A percentile compares a stretch with the other conserved stretches of the same genome.
Evolutionary conservation across 1,140 invertebrate genomes (phyloP).

Genomic region (Steinernema khuongi): DNA sequence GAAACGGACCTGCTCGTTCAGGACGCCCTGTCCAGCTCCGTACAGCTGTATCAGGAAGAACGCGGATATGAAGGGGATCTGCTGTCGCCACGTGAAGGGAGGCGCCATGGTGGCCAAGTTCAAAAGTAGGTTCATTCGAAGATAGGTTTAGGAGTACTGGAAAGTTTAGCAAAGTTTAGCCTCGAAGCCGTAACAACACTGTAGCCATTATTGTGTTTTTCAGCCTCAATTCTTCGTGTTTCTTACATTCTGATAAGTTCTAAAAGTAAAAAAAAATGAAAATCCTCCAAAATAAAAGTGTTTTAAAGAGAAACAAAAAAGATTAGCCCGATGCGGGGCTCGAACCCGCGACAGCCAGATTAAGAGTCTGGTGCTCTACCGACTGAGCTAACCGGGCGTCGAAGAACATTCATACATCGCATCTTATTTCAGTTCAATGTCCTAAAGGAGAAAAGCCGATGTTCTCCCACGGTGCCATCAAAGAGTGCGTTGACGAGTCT

Average conservation of each 20-base stretch:
- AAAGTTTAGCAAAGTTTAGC: too few relatives aligned
- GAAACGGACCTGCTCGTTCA: slow-evolving; percentile 1
- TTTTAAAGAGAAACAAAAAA: too few relatives aligned
- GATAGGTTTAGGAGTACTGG: too few relatives aligned
- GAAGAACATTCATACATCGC: too few relatives aligned
- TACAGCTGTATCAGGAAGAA: slow-evolving; percentile 6
- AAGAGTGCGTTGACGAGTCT: background rate
- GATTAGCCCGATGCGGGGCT: slow-evolving; percentile 50
- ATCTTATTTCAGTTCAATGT: slow-evolving; percentile 8
- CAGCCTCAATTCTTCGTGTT: too few relatives aligned
- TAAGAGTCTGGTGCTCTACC: slow-evolving; percentile 57
- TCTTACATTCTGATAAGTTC: too few relatives aligned
- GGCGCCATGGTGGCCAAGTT: background rate
- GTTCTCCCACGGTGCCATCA: background rate
- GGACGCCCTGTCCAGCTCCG: background rate
- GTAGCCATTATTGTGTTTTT: too few relatives aligned
- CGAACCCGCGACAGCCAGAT: slow-evolving; percentile 55
- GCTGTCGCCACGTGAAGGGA: background rate
- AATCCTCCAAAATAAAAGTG: too few relatives aligned
- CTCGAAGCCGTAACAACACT: too few relatives aligned
- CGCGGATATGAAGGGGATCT: slow-evolving; percentile 1
- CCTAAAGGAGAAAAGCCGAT: background rate
- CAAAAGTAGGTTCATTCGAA: background rate
- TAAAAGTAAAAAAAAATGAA: too few relatives aligned
- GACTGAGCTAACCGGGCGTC: background rate